Percentiles rank a stretch among this genome's conserved stretches.
These are phyloP conservation scores for Podarcis siculus DNA, from an alignment of 2,797 vertebrate genomes.

Conservation along the genomic window DNA sequence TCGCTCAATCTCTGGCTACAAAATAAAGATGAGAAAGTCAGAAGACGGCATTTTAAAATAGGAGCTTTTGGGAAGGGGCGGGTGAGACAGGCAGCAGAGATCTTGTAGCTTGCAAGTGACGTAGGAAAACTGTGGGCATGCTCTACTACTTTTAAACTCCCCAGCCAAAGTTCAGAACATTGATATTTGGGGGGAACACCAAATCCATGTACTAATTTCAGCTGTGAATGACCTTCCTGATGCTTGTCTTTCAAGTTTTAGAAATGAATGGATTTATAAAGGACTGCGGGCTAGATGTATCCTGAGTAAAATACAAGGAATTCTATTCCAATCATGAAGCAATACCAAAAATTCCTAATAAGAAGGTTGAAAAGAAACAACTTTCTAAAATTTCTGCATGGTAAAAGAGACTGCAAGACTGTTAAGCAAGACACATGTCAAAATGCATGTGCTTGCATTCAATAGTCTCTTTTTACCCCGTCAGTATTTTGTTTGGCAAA, in stretches of 20 bases:
- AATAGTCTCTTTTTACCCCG: background rate
- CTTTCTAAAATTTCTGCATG: background rate
- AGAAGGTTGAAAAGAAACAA: background rate
- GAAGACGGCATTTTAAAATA: conserved; percentile 5
- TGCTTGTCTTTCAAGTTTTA: background rate
- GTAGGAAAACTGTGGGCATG: background rate
- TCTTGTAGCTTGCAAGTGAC: conserved; percentile 9
- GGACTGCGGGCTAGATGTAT: background rate
- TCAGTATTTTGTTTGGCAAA: background rate
- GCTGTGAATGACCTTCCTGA: background rate
- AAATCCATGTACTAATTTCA: background rate
- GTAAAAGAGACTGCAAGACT: background rate
- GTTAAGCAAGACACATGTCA: background rate
- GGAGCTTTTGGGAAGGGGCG: background rate
- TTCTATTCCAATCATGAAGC: background rate
- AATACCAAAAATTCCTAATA: background rate
- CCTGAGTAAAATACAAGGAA: background rate
- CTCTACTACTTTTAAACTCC: background rate
- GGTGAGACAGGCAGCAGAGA: background rate
- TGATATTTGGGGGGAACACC: background rate
- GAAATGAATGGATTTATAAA: background rate
- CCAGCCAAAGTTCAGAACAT: background rate
- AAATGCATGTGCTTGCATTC: background rate
- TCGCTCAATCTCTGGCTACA: conserved; percentile 85
- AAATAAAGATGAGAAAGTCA: conserved; percentile 65